Conservation (phyloP, 1,140 invertebrate species). For the Lepidurus packardi region DNA sequence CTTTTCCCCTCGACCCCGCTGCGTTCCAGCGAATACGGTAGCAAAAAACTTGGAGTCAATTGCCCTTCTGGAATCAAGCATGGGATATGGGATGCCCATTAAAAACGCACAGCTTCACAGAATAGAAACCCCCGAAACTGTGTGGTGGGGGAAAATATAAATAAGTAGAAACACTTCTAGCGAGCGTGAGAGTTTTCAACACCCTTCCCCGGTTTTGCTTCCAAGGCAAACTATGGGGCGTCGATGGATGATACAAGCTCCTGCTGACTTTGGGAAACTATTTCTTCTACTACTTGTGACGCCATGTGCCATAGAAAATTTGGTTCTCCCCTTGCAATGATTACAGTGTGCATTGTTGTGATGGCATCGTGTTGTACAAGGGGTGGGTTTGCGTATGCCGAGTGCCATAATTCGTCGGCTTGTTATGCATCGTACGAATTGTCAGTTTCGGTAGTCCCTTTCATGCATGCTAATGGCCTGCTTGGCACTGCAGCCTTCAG, state of each 20-base stretch:
- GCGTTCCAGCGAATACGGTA: not conserved
- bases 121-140: not conserved
- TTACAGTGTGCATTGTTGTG: not conserved
- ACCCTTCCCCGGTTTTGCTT: not conserved
- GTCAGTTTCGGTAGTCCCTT: constrained; percentile 10
- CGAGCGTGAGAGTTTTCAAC: not conserved
- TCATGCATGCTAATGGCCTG: constrained; percentile 17
- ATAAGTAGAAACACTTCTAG: not conserved
- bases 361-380: not conserved
- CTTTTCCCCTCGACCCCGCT: not conserved
- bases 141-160: no score
- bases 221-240: not conserved
- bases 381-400: not conserved
- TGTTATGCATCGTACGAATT: constrained; percentile 16
- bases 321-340: not conserved
- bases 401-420: constrained; percentile 9
- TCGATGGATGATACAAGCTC: constrained; percentile 11
- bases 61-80: not conserved
- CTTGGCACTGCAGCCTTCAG: not conserved
- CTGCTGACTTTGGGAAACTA: not conserved
- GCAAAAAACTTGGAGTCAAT: not conserved
- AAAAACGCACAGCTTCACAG: not conserved
- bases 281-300: not conserved
- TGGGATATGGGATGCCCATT: not conserved
- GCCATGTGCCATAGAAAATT: not conserved